Evolutionary conservation across 2,797 vertebrate species (phyloP), one percentile per base, ranked within the genome.

Genomic region (Ibycter americanus): DNA sequence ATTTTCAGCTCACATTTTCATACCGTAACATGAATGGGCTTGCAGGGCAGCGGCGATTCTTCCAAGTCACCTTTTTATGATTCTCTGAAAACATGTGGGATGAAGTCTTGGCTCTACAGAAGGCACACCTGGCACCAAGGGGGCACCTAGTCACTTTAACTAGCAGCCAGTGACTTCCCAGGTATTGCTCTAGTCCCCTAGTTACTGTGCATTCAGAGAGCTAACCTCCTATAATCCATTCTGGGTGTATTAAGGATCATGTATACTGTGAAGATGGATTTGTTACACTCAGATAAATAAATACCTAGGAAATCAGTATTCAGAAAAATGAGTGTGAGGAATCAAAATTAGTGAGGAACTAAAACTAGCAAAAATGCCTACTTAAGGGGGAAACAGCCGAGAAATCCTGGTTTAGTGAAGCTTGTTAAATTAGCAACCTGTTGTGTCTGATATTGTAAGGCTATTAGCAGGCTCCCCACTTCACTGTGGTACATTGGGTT

Each of bases 381-480:
- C 51, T 92, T 58, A 42, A 73, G 78, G 67, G 38, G 23, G 68
- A 76, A 88, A 81, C 12, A 59, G 76, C 82, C 79, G 91, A 74
- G 72, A 92, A 91, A 92, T 83, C 54, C 49, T 51, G 38, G 59
- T 55, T 93, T 86, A 89, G 74, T 65, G 89, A 87, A 78, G 82
- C 76, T 67, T 85, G 83, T 93, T 87, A 93, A 90, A 90, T 59
- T 80, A 86, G 68, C 76, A 87, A 73, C 95, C 72, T 80, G 68
- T 93, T 94, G 82, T 93, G 76, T 59, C 91, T 86, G 67, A 87
- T 59, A 78, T 7, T 83, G 79, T 38, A 90, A 83, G 79, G 79
- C 72, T 93, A 51, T 66, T 94, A 93, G 54, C 18, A 34, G 84
- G 51, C 78, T 65, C 68, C 56, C 62, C 76, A 29, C 40, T 72